Percentiles rank a stretch among this genome's conserved stretches.
Conservation (phyloP, 2,113 vertebrate species). For the Urocolius indicus region DNA sequence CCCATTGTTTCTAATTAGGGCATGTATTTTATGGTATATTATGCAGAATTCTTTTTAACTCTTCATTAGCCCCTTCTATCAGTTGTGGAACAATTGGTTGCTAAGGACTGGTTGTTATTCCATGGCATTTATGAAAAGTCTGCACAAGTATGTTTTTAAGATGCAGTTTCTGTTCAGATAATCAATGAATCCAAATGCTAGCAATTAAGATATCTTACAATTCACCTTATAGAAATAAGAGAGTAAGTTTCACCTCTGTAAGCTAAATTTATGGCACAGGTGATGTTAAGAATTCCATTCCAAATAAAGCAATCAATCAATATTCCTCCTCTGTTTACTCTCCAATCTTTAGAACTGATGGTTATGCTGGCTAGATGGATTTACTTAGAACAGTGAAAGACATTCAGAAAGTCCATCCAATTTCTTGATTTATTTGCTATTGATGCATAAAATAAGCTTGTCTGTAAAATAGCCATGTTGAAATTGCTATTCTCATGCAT, state of each 20-base stretch:
- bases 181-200: not conserved
- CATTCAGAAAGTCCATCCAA: constrained; percentile 82
- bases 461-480: constrained; percentile 81
- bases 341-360: constrained; percentile 74
- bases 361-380: constrained; percentile 75
- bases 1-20: not conserved
- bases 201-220: constrained; percentile 32
- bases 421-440: constrained; percentile 84
- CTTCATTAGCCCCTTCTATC: not conserved
- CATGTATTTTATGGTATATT: not conserved
- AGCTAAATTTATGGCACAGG: constrained; percentile 65
- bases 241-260: constrained; percentile 21
- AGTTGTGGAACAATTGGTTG: not conserved
- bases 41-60: not conserved
- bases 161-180: constrained; percentile 2
- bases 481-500: constrained; percentile 84
- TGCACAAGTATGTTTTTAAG: not conserved
- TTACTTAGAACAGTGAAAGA: constrained; percentile 80
- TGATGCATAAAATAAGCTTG: constrained; percentile 86
- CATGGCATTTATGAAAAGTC: not conserved
- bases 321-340: constrained; percentile 76
- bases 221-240: constrained; percentile 48
- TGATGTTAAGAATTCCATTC: constrained; percentile 58
- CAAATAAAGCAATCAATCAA: constrained; percentile 81
- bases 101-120: not conserved